Percentiles rank a stretch among this genome's conserved stretches.
Conservation (phyloP, 2,888 invertebrate genomes). For the Dicycla oo region DNA sequence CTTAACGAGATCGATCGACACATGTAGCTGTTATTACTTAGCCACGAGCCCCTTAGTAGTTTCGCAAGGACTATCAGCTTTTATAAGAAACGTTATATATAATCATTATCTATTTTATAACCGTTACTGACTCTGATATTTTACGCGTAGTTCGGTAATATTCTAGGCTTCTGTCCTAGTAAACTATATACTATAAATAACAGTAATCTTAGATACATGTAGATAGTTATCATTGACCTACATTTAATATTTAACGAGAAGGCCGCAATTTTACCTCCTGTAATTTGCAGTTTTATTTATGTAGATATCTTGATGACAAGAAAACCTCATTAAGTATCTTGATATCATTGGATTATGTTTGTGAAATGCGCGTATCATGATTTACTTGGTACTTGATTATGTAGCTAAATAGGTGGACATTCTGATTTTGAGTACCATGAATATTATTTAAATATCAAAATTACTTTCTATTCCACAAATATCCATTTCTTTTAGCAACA, state of each 20-base stretch:
- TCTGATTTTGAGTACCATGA: background rate
- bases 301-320: slow-evolving; percentile 32
- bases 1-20: too few species aligned
- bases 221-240: slow-evolving; percentile 51
- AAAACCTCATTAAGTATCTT: slow-evolving; percentile 30
- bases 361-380: slow-evolving; percentile 49
- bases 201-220: slow-evolving; percentile 44
- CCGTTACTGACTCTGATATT: slow-evolving; percentile 46
- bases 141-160: slow-evolving; percentile 18
- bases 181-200: slow-evolving; percentile 48
- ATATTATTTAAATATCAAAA: background rate
- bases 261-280: slow-evolving; percentile 20
- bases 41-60: too few species aligned
- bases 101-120: slow-evolving; percentile 43
- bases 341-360: slow-evolving; percentile 39
- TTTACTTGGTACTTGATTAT: slow-evolving; percentile 4
- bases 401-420: slow-evolving; percentile 23
- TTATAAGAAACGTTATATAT: slow-evolving; percentile 11
- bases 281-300: slow-evolving; percentile 30
- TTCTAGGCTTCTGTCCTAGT: slow-evolving; percentile 30
- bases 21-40: too few species aligned
- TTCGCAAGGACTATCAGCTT: slow-evolving; percentile 33
- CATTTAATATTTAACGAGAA: slow-evolving; percentile 37
- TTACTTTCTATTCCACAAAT: background rate
- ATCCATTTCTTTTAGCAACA: slow-evolving; percentile 1